These are phyloP conservation scores for Drosophila busckii DNA, from an alignment of 1,140 invertebrate species.

Conservation along the genomic window DNA sequence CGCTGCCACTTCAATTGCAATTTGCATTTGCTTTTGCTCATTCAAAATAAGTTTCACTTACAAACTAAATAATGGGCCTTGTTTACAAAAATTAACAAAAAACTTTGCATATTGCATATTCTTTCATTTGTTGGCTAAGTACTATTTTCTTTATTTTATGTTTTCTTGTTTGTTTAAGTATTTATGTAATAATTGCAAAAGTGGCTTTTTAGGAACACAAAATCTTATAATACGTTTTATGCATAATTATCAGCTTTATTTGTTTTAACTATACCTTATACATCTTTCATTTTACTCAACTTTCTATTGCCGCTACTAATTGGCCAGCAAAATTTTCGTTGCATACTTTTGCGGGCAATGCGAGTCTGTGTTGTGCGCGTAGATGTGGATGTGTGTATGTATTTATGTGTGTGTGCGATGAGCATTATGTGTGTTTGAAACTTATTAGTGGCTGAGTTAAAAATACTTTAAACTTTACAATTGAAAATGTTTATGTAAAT, in stretches of 20 bases:
- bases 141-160: neutral
- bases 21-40: constrained; percentile 42
- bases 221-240: constrained; percentile 42
- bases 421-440: too few species aligned
- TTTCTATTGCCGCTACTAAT: too few species aligned
- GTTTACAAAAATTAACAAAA: constrained; percentile 42
- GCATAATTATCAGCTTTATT: neutral
- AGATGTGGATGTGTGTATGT: too few species aligned
- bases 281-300: neutral
- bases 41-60: constrained; percentile 64
- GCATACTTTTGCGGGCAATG: constrained; percentile 25
- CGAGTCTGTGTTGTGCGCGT: too few species aligned
- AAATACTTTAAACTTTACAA: constrained; percentile 14
- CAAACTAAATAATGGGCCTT: constrained; percentile 69
- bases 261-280: too few species aligned
- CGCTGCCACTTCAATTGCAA: constrained; percentile 4
- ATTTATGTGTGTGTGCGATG: too few species aligned
- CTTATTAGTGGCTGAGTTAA: constrained; percentile 18
- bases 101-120: constrained; percentile 24
- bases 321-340: constrained; percentile 17
- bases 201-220: constrained; percentile 62
- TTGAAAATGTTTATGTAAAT: constrained; percentile 23
- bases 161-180: constrained; percentile 12
- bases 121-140: too few species aligned
- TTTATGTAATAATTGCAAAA: constrained; percentile 51